phyloP scores from a whole-genome alignment of 2,797 vertebrate genomes.

The Chelonia mydas region DNA sequence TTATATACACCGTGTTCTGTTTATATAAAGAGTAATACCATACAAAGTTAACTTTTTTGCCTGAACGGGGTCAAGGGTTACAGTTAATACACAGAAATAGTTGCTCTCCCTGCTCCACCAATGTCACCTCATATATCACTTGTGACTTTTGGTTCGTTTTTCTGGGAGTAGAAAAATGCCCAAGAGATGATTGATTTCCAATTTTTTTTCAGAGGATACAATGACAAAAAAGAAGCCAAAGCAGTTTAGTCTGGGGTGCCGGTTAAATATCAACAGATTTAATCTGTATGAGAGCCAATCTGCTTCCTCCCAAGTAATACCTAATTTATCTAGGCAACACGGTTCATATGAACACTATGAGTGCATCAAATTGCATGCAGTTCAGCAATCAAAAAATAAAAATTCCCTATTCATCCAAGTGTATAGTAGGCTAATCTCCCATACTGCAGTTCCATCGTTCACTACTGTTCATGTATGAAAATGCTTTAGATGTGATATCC shows the following conservation, averaged over 20 bases:
- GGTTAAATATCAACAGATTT: constrained; percentile 32
- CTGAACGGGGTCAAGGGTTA: not conserved
- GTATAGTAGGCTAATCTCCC: not conserved
- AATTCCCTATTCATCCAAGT: not conserved
- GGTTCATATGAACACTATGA: not conserved
- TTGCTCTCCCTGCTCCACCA: not conserved
- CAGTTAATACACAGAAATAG: constrained; percentile 36
- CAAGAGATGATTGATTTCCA: constrained; percentile 50
- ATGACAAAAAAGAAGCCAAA: constrained; percentile 39
- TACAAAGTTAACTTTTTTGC: not conserved
- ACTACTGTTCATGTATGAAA: not conserved
- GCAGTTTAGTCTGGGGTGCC: not conserved
- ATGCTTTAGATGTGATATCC: not conserved
- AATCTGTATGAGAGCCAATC: not conserved
- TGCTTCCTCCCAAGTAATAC: not conserved
- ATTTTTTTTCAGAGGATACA: constrained; percentile 41
- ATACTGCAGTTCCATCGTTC: not conserved
- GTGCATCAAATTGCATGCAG: not conserved
- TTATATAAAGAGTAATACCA: not conserved
- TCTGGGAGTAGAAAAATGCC: not conserved
- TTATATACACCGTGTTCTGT: not conserved
- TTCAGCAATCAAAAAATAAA: not conserved
- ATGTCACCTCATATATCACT: constrained; percentile 44
- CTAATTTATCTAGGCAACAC: not conserved
- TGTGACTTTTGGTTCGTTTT: constrained; percentile 13